Conservation (phyloP, 2,888 invertebrate species). For the Pasiphila rectangulata region DNA sequence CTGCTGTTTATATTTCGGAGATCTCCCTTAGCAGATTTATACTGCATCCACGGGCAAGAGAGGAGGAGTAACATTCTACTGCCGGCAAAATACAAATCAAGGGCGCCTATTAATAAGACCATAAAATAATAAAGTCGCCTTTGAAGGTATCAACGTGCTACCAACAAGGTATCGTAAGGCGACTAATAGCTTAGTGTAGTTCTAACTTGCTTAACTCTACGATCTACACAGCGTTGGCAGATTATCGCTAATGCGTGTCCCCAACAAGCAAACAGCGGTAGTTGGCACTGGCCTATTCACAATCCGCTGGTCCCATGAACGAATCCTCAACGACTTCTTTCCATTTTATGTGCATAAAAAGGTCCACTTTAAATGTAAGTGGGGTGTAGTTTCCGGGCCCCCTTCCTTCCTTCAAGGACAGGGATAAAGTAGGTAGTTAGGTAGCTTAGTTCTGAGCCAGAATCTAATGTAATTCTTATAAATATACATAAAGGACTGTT, state of each 20-base stretch:
- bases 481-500: slow-evolving; percentile 19
- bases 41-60: no score
- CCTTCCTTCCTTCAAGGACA: slow-evolving; percentile 16
- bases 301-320: slow-evolving; percentile 5
- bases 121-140: no score
- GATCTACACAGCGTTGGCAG: no score
- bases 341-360: slow-evolving; percentile 25
- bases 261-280: not conserved
- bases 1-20: no score
- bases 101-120: no score
- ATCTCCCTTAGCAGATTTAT: no score
- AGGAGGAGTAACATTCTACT: no score
- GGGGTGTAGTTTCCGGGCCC: slow-evolving; percentile 22
- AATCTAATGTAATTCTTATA: slow-evolving; percentile 23
- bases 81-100: no score
- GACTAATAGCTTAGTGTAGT: no score
- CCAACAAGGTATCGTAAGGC: no score
- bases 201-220: no score
- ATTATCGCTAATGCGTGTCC: not conserved
- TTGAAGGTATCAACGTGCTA: no score
- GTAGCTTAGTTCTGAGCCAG: slow-evolving; percentile 6
- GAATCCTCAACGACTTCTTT: slow-evolving; percentile 20
- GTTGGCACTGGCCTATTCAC: slow-evolving; percentile 14
- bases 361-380: slow-evolving; percentile 26
- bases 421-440: slow-evolving; percentile 4